These are phyloP conservation scores for Lissocephala sabroskyi DNA, from an alignment of 2,888 invertebrate species.

Conservation along the genomic window DNA sequence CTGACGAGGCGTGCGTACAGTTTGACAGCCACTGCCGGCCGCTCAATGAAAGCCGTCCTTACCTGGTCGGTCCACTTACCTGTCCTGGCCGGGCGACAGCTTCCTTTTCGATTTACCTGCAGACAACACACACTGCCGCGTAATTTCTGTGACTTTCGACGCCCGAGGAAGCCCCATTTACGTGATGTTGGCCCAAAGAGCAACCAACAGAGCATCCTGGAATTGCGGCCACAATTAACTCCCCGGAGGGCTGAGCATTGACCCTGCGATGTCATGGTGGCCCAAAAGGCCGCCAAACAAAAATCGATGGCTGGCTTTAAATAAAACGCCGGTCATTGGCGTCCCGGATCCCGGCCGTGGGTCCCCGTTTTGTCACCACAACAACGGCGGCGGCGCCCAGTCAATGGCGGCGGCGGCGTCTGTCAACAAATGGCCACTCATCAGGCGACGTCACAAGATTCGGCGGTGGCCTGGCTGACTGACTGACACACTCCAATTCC, in stretches of 20 bases:
- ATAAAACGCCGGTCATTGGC: constrained; percentile 48
- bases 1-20: constrained; percentile 39
- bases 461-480: too few relatives aligned
- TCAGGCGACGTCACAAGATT: too few relatives aligned
- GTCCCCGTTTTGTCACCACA: too few relatives aligned
- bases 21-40: constrained; percentile 26
- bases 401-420: too few relatives aligned
- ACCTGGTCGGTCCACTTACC: constrained; percentile 24
- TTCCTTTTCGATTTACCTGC: background rate
- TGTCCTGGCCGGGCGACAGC: constrained; percentile 3
- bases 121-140: background rate
- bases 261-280: background rate
- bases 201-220: background rate
- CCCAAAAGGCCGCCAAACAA: constrained; percentile 9
- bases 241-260: too few relatives aligned
- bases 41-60: constrained; percentile 19
- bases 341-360: background rate
- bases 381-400: too few relatives aligned
- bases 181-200: background rate
- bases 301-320: constrained; percentile 37
- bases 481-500: too few relatives aligned
- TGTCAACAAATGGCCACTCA: too few relatives aligned
- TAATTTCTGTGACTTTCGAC: constrained; percentile 51
- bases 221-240: background rate
- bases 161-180: constrained; percentile 15